These are phyloP conservation scores for Zaprionus davidi DNA, from an alignment of 1,140 invertebrate species.

Conservation along the genomic window DNA sequence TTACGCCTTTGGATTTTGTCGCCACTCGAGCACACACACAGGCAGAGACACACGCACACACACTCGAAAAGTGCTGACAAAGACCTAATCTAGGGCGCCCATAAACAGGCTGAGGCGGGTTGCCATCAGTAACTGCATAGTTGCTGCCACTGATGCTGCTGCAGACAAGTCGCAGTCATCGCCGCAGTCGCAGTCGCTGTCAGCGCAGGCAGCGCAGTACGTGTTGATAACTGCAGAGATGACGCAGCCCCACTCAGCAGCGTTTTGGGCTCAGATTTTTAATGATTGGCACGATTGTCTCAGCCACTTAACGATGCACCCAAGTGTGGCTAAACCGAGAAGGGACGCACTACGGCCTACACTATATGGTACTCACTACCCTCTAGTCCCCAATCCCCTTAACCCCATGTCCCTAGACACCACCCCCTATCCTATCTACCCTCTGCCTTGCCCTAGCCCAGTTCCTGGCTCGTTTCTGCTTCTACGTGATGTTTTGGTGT, in stretches of 20 bases:
- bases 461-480: not conserved
- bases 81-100: constrained; percentile 81
- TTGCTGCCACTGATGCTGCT: constrained; percentile 68
- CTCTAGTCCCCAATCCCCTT: not conserved
- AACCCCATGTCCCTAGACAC: not conserved
- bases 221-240: constrained; percentile 66
- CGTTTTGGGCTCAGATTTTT: constrained; percentile 73
- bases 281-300: constrained; percentile 82
- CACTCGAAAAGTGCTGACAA: constrained; percentile 80
- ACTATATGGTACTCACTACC: not conserved
- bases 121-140: constrained; percentile 66
- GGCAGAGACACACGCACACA: constrained; percentile 56
- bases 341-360: not conserved
- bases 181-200: constrained; percentile 33
- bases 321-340: constrained; percentile 44
- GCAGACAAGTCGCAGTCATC: constrained; percentile 62
- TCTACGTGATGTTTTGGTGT: constrained; percentile 64
- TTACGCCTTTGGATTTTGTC: constrained; percentile 78
- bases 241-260: constrained; percentile 49
- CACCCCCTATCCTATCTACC: not conserved
- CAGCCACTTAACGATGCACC: constrained; percentile 78
- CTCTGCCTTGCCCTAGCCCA: not conserved
- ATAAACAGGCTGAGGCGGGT: constrained; percentile 71
- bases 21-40: constrained; percentile 76
- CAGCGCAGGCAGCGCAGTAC: constrained; percentile 34